Conservation (phyloP, 2,797 vertebrate genomes). For the Ispidina picta region DNA sequence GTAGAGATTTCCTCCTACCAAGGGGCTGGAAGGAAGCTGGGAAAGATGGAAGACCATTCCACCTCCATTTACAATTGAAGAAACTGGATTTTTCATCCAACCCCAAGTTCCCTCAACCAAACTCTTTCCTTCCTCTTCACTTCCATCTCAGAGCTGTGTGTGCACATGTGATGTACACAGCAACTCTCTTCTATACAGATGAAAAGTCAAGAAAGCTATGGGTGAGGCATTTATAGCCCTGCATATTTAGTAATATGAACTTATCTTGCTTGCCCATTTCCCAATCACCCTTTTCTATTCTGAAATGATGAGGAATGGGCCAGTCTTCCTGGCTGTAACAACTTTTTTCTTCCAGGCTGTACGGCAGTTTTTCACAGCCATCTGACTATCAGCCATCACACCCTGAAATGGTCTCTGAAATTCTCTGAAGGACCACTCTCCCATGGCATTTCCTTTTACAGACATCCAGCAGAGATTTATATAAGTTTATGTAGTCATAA, state of each 20-base stretch:
- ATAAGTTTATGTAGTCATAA: not conserved
- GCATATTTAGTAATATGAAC: rapidly evolving
- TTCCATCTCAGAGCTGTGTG: not conserved
- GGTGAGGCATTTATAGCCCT: not conserved
- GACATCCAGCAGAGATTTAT: not conserved
- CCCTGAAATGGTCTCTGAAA: not conserved
- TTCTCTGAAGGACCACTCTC: not conserved
- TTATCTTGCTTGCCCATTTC: not conserved
- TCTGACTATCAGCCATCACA: not conserved
- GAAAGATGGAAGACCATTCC: not conserved
- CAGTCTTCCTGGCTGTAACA: not conserved
- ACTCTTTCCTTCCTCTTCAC: not conserved
- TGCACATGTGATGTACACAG: rapidly evolving
- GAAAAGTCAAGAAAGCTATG: not conserved
- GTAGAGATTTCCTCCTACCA: not conserved
- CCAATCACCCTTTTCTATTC: not conserved
- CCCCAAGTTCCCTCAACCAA: not conserved
- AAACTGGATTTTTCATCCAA: not conserved
- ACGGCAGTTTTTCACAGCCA: not conserved
- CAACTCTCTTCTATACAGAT: not conserved
- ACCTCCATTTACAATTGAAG: not conserved
- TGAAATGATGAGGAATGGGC: not conserved
- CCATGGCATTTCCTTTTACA: not conserved
- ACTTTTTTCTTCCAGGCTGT: not conserved
- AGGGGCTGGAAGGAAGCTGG: not conserved